Evolutionary conservation across 2,797 vertebrate species (phyloP), one percentile per base, ranked within the genome.

Genomic region (Urosaurus nigricauda): DNA sequence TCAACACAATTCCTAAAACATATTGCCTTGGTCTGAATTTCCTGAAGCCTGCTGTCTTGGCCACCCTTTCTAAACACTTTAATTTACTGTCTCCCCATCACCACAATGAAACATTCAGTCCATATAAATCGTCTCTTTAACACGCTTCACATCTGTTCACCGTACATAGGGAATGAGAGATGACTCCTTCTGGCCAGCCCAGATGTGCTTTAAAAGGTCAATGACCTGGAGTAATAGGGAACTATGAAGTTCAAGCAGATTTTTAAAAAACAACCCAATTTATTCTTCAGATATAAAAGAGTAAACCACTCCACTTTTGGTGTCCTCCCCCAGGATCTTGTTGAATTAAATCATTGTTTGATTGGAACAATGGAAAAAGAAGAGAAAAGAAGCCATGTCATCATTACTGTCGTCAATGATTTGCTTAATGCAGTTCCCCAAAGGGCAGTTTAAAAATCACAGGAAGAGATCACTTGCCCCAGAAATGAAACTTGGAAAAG

Each of bases 21-120:
- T 81, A 60, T 71, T 91, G 90, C 24, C 84, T 53, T 84, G 37
- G 32, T 94, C 35, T 79, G 79, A 88, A 29, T n/a, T 92, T 91
- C 89, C 86, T 86, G 40, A 93, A 79, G 74, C 60, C 87, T 91
- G 68, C 60, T 88, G 43, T 88, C 81, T 86, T 1, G 0, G 51
- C 58, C 87, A 2, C 51, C 32, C 91, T 87, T 78, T 88, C n/a
- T 51, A 85, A 71, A 79, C 79, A 21, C 19, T 60, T 83, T 83
- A 83, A 79, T 90, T 93, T 93, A 90, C 90, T 79, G 83, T 53
- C 21, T 47, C 79, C 32, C n/a, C 13, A 43, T 63, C 84, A 16
- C 84, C 89, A 91, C 84, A 92, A 83, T 88, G 68, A 90, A 92
- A 81, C 51, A 93, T 86, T 91, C 87, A 3, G 0, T 65, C 60